These are phyloP conservation scores for Batillaria attramentaria DNA, from an alignment of 1,140 invertebrate genomes.

Conservation along the genomic window DNA sequence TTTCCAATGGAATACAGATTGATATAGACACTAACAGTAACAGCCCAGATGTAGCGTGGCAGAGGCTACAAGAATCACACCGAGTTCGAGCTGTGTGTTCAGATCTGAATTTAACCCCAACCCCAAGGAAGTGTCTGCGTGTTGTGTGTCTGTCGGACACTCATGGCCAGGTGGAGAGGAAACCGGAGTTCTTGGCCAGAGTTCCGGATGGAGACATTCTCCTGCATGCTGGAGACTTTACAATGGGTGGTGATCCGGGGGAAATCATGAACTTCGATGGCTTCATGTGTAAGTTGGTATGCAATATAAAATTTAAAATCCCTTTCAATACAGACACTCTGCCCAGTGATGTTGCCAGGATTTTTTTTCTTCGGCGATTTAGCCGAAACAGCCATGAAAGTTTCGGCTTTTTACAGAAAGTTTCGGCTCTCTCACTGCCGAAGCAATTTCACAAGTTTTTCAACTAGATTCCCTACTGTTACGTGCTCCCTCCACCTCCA, in stretches of 20 bases:
- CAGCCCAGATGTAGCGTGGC: constrained; percentile 21
- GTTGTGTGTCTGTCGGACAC: constrained; percentile 92
- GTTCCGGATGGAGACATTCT: constrained; percentile 81
- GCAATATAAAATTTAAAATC: not conserved
- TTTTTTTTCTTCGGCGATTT: too few relatives aligned
- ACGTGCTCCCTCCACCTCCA: too few relatives aligned
- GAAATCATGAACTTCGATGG: constrained; percentile 86
- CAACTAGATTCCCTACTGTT: too few relatives aligned
- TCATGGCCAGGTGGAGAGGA: constrained; percentile 71
- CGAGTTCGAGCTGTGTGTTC: constrained; percentile 19
- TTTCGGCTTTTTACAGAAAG: too few relatives aligned
- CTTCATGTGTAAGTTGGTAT: constrained; percentile 79
- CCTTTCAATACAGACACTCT: not conserved
- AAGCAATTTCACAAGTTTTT: too few relatives aligned
- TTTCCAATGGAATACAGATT: constrained; percentile 49
- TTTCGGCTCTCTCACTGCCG: too few relatives aligned
- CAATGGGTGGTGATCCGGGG: constrained; percentile 81
- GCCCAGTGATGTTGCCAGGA: too few relatives aligned
- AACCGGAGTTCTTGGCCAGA: not conserved
- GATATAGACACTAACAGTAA: constrained; percentile 47
- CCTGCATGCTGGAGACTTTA: constrained; percentile 90
- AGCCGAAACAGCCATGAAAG: too few relatives aligned
- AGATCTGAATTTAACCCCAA: not conserved
- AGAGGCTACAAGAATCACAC: constrained; percentile 25
- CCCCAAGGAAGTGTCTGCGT: constrained; percentile 74